Evolutionary conservation across 2,888 invertebrate genomes (phyloP).

Genomic region (Ethmia dodecea): DNA sequence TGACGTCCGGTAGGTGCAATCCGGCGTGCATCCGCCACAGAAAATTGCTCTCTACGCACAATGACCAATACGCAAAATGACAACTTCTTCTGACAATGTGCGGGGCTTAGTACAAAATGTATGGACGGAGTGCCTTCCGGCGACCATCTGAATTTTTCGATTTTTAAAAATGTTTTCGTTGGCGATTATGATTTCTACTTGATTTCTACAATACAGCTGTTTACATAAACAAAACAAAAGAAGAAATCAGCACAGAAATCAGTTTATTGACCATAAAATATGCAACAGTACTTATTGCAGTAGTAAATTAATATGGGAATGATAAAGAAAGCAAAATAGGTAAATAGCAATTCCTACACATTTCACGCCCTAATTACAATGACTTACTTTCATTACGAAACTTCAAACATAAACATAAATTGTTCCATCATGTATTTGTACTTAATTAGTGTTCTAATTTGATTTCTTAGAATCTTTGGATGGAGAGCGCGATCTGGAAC

Average conservation of each 20-base stretch:
- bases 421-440: not conserved
- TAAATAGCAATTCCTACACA: conserved; percentile 11
- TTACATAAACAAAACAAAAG: not conserved
- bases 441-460: conserved; percentile 49
- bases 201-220: no score
- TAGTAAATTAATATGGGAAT: conserved; percentile 43
- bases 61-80: no score
- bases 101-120: no score
- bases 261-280: conserved; percentile 54
- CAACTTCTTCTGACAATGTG: no score
- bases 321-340: conserved; percentile 27
- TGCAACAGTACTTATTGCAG: conserved; percentile 30
- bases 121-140: no score
- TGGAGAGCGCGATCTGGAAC: conserved; percentile 67
- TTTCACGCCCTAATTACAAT: conserved; percentile 14
- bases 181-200: no score
- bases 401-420: conserved; percentile 1
- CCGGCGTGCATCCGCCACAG: no score
- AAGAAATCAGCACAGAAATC: conserved; percentile 9
- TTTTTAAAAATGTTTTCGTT: no score
- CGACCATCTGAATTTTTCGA: no score
- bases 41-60: no score
- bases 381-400: conserved; percentile 4
- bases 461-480: conserved; percentile 73
- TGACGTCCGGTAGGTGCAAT: no score